Conservation (phyloP, 2,113 vertebrate genomes). For the Tupaia chinensis region DNA sequence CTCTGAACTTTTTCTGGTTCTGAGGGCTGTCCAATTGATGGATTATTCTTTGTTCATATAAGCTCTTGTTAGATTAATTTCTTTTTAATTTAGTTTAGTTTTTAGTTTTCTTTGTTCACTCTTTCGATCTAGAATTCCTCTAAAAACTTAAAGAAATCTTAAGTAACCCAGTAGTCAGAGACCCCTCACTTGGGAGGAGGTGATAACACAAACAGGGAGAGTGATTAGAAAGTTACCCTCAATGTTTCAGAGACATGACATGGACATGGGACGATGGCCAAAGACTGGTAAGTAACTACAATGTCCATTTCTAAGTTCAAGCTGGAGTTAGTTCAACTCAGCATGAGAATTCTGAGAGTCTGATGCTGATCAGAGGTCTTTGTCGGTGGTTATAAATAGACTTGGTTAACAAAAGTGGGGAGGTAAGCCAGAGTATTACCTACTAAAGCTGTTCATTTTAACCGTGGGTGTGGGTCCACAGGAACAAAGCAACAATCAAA, state of each 20-base stretch:
- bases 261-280: background rate
- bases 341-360: constrained; percentile 61
- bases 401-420: constrained; percentile 73
- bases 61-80: background rate
- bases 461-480: constrained; percentile 69
- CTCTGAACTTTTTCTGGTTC: background rate
- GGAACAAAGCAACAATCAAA: constrained; percentile 76
- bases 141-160: constrained; percentile 16
- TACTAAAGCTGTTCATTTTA: constrained; percentile 72
- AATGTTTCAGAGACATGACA: background rate
- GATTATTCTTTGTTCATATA: background rate
- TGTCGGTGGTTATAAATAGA: constrained; percentile 74
- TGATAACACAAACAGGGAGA: background rate
- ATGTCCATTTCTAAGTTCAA: constrained; percentile 51
- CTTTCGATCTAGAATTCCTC: constrained; percentile 30
- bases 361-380: constrained; percentile 54
- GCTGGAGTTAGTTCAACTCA: constrained; percentile 39
- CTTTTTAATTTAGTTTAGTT: background rate
- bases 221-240: constrained; percentile 35
- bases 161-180: background rate
- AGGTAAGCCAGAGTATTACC: constrained; percentile 67
- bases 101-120: background rate
- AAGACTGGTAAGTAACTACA: constrained; percentile 40
- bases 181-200: background rate
- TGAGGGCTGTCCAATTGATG: background rate